Base-by-base conservation (phyloP, 2,113 vertebrate genomes). In the Eulemur macaco region DNA sequence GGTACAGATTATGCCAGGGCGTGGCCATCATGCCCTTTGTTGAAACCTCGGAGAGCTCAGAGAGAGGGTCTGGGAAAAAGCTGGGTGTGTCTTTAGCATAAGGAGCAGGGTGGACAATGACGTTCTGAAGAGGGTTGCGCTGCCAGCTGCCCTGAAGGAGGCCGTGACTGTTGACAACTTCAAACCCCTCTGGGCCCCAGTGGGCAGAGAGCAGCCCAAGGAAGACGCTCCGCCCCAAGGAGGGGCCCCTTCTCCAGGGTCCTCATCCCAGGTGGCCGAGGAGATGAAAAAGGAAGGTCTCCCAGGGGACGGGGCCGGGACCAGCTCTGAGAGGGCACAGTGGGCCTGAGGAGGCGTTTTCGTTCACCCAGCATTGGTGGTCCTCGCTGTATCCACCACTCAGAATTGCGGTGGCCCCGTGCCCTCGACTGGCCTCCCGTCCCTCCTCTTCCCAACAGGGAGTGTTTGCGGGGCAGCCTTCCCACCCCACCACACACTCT, bases 381-480 rank as follows among this genome's bases (percentile, higher is more conserved):
- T 34, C 34, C 39, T 29, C 31, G 1, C 11, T 0, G 20, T 1
- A 10, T 25, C 74, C 56, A 23, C 14, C 39, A 7, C 39, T 52
- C 68, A 8, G 69, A 17, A 50, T 4, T 4, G n/a, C n/a, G 3
- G 3, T 2, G 11, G 20, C 0, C 39, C 12, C 8, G 42, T 2
- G 29, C 25, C 39, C 3, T 9, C 14, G 1, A 2, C 66, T 11
- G 11, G 14, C 27, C 81, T 42, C 39, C 23, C 45, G 0, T 20
- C 37, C 64, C 23, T n/a, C 21, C 27, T 3, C 64, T 39, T 42
- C 12, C 73, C 10, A 18, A n/a, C 39, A 8, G 21, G 21, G 17
- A 7, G 11, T 1, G 54, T 37, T 5, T 13, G 47, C 3, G 52
- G 52, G 23, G 5, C 27, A 18, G 6, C 9, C 34, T 20, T 9